Conservation (phyloP, 2,113 vertebrate genomes). For the Lagopus muta region DNA sequence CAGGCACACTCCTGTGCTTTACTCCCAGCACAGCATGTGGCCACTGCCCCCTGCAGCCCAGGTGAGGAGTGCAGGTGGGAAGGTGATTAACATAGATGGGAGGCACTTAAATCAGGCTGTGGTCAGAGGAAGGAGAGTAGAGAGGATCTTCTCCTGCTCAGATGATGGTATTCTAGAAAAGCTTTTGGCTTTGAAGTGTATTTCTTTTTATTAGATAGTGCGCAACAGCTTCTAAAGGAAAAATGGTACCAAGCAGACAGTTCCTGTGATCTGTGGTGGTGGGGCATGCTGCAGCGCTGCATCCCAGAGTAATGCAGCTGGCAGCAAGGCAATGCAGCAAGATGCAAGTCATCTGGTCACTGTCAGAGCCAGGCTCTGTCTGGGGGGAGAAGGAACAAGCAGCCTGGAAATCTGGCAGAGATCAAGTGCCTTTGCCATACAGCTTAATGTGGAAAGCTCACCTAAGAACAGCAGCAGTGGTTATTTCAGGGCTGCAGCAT, state of each 20-base stretch:
- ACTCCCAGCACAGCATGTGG: neutral
- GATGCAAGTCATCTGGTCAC: neutral
- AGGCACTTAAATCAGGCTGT: neutral
- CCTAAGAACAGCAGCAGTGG: neutral
- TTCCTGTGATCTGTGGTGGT: fast-evolving
- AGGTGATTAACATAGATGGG: neutral
- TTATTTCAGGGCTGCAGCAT: neutral
- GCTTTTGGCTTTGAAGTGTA: neutral
- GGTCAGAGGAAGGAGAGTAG: neutral
- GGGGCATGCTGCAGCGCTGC: fast-evolving
- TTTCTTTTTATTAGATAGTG: neutral
- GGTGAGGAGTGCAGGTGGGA: neutral
- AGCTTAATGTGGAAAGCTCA: neutral
- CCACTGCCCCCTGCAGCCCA: neutral
- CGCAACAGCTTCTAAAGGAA: neutral
- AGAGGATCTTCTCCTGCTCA: neutral
- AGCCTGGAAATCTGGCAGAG: neutral
- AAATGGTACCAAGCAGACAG: neutral
- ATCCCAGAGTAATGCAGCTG: neutral
- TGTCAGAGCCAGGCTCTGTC: neutral
- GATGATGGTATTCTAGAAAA: neutral
- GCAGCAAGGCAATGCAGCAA: neutral
- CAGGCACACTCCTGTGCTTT: slow-evolving; percentile 53
- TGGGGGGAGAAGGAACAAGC: neutral
- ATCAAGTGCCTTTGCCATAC: neutral